Conservation (phyloP, 2,797 vertebrate genomes). For the Tympanoctomys barrerae region DNA sequence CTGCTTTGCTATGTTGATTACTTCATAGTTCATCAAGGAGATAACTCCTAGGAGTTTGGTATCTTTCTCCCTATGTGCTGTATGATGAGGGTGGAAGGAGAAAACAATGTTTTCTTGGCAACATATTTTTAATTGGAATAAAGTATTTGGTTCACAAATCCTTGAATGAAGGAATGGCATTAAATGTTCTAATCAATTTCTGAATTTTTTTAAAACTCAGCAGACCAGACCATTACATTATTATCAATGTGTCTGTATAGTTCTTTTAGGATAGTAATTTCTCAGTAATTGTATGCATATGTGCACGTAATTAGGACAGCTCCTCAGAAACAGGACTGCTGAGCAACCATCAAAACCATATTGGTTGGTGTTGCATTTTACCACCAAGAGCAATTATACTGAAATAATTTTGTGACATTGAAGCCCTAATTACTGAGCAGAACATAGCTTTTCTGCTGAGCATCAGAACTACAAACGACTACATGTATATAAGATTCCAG, state of each 20-base stretch:
- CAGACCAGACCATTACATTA: not conserved
- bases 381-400: not conserved
- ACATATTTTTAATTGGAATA: not conserved
- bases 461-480: constrained; percentile 41
- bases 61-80: constrained; percentile 72
- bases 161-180: constrained; percentile 61
- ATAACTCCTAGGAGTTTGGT: constrained; percentile 80
- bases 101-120: constrained; percentile 63
- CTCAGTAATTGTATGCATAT: constrained; percentile 58
- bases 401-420: constrained; percentile 46
- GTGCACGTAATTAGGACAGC: constrained; percentile 59
- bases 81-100: constrained; percentile 63
- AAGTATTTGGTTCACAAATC: constrained; percentile 37
- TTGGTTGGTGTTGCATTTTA: constrained; percentile 52
- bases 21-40: constrained; percentile 81
- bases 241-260: constrained; percentile 30
- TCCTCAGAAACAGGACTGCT: constrained; percentile 40
- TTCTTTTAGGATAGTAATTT: constrained; percentile 53
- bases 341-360: constrained; percentile 4
- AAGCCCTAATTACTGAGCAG: constrained; percentile 38
- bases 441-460: constrained; percentile 33
- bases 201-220: constrained; percentile 69
- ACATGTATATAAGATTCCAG: not conserved
- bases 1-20: constrained; percentile 85
- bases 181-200: constrained; percentile 73